Conservation (phyloP, 2,888 invertebrate genomes). For the Eristalis intricaria region DNA sequence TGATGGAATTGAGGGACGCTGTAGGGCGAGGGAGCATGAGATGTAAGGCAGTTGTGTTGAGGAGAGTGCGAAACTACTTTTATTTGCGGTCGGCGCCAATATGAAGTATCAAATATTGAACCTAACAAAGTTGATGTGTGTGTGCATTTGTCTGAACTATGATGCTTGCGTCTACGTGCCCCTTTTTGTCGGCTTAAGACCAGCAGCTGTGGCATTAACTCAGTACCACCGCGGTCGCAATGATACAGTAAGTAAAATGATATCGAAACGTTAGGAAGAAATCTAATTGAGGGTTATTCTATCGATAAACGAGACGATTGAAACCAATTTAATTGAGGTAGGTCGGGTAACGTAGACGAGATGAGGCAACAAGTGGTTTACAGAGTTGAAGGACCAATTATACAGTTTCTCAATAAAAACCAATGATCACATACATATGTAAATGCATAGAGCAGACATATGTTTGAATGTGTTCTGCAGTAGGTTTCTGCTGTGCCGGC, state of each 20-base stretch:
- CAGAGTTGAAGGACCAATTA: slow-evolving; percentile 14
- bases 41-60: not conserved
- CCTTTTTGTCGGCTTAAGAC: not conserved
- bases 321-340: slow-evolving; percentile 18
- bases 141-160: slow-evolving; percentile 6
- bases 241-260: slow-evolving; percentile 29
- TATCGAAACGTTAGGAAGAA: not conserved
- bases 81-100: slow-evolving; percentile 58
- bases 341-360: slow-evolving; percentile 36
- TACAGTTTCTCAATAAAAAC: not conserved
- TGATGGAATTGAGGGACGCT: not conserved
- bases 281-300: slow-evolving; percentile 14
- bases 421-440: not conserved
- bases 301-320: slow-evolving; percentile 4
- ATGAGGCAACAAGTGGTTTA: slow-evolving; percentile 41
- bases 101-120: slow-evolving; percentile 5
- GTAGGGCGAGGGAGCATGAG: not conserved
- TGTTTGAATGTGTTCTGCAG: too few species aligned
- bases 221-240: slow-evolving; percentile 22
- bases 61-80: slow-evolving; percentile 2
- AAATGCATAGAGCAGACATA: too few species aligned
- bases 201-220: not conserved
- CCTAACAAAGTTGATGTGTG: not conserved
- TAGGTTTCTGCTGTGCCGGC: too few species aligned
- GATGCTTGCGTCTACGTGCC: not conserved